phyloP scores from a whole-genome alignment of 2,888 invertebrate genomes.

The Anagyrus pseudococci region DNA sequence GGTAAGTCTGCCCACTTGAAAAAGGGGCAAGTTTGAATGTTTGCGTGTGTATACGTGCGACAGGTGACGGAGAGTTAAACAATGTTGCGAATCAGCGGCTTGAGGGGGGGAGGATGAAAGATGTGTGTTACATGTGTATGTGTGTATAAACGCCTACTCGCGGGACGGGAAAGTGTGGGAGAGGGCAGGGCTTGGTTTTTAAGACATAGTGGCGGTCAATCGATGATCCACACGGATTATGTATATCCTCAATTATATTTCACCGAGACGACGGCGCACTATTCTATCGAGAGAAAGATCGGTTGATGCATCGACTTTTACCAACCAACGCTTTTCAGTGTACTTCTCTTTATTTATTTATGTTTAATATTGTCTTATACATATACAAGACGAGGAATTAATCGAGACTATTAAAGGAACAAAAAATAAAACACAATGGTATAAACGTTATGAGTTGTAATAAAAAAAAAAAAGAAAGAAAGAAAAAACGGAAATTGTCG shows the following conservation, averaged over 20 bases:
- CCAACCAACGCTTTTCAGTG: constrained; percentile 52
- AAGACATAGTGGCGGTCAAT: constrained; percentile 39
- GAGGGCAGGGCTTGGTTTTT: constrained; percentile 39
- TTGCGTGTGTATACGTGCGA: background rate
- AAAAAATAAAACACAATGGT: constrained; percentile 20
- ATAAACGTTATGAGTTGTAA: too few species aligned
- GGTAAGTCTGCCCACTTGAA: background rate
- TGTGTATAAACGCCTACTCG: too few species aligned
- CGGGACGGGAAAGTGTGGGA: constrained; percentile 15
- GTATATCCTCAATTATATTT: constrained; percentile 43
- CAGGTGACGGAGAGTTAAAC: background rate
- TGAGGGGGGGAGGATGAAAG: background rate
- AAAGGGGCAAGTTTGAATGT: background rate
- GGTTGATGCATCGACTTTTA: constrained; percentile 50
- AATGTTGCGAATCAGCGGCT: background rate
- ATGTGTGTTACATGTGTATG: constrained; percentile 18
- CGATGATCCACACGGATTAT: constrained; percentile 40
- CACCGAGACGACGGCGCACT: constrained; percentile 42
- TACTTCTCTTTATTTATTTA: constrained; percentile 58
- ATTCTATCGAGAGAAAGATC: constrained; percentile 40
- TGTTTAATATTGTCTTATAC: too few species aligned
- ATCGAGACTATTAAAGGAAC: constrained; percentile 37
- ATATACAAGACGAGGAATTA: constrained; percentile 37
- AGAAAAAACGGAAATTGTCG: constrained; percentile 44
- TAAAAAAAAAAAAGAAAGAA: too few species aligned